These are phyloP conservation scores for Egretta garzetta DNA, from an alignment of 2,113 vertebrate genomes.

Conservation along the genomic window DNA sequence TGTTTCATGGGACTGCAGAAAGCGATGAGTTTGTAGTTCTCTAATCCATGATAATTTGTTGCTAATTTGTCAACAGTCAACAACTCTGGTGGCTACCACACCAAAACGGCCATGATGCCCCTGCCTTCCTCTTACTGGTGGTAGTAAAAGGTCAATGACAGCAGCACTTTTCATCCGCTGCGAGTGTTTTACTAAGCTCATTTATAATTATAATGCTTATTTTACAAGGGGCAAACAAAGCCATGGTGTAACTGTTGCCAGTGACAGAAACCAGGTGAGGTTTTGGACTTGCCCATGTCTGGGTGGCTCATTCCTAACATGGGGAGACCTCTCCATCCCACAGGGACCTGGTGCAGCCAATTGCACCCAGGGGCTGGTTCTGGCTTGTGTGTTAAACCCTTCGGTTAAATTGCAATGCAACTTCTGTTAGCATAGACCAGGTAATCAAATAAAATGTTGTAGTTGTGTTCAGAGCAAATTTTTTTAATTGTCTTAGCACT, in stretches of 20 bases:
- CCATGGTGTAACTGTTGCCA: neutral
- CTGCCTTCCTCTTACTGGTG: neutral
- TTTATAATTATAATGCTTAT: neutral
- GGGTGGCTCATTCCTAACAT: neutral
- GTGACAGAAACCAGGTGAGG: neutral
- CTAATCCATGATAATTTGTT: slow-evolving; percentile 26
- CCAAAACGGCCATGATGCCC: accelerated
- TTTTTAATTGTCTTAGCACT: neutral
- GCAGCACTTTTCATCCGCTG: neutral
- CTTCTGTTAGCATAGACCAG: neutral
- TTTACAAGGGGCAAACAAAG: neutral
- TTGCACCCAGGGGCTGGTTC: neutral
- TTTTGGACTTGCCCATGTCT: neutral
- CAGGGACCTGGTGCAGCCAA: neutral
- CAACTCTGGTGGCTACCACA: neutral
- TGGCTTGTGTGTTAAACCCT: neutral
- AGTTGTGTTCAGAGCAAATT: neutral
- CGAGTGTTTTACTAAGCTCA: neutral
- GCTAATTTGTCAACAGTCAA: slow-evolving; percentile 44
- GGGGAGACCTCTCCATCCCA: neutral
- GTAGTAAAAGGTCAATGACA: neutral
- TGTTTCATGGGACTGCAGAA: neutral
- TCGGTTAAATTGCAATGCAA: accelerated
- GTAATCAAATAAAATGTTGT: neutral
- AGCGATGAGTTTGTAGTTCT: neutral